Base-by-base conservation (phyloP, 1,140 invertebrate species). In the Leptinotarsa texana region DNA sequence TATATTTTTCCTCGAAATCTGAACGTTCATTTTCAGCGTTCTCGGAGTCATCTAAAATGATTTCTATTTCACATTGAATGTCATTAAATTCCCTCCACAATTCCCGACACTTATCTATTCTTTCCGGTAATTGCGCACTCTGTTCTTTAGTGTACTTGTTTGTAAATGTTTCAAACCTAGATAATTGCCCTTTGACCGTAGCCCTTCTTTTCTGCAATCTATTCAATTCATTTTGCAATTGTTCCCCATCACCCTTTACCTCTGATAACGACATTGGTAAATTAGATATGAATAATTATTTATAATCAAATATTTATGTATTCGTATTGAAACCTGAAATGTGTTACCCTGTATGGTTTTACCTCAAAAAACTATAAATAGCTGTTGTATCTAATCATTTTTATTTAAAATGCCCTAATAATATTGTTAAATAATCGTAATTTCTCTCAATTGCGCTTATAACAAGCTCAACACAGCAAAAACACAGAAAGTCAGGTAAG, bases 41-140 rank as follows among this genome's bases (percentile, higher is more conserved):
- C 57, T 61, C 17, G 57, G 57, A 61, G 57, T 61, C 57, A 61
- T 61, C 57, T 61, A 21, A 61, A 61, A 61, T 61, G 4, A 61
- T 61, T 61, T 61, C 57, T 61, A 61, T 61, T 61, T 61, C 57
- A n/a, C 4, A 5, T 15, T 61, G 57, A 61, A 61, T 61, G 27
- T 33, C 27, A 33, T 33, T 33, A 33, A 33, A 33, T 33, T 33
- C 27, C 27, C 27, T 33, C 27, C 13, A 61, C 57, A 61, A 61
- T 61, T 61, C 57, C 13, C 57, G 57, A 61, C 57, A 61, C 57
- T 61, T 61, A 21, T 61, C 57, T 21, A 61, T 61, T 61, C 57
- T 61, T 13, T 61, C 57, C 13, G 57, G 17, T 61, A 61, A 61
- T 61, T 61, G 57, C 17, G 57, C 57, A 61, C 57, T 1, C 57